Conservation (phyloP, 2,797 vertebrate genomes). For the Xiphorhynchus erythropygius region DNA sequence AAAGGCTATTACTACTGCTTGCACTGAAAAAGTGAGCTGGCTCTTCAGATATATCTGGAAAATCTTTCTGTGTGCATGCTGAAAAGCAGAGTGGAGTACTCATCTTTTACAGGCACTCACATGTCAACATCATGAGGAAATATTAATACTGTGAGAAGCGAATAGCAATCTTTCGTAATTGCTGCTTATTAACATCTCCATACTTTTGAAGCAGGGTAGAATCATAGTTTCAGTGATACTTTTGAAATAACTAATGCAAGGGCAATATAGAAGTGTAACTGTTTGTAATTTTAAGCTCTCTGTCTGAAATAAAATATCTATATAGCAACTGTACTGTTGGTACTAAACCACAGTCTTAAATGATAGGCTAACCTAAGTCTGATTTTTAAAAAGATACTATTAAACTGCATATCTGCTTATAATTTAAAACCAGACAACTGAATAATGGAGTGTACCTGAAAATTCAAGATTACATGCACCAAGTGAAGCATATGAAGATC, state of each 20-base stretch:
- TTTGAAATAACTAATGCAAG: background rate
- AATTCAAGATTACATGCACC: background rate
- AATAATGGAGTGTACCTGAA: background rate
- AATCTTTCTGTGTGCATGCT: background rate
- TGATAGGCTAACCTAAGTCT: background rate
- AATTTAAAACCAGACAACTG: background rate
- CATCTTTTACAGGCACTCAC: background rate
- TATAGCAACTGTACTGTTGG: background rate
- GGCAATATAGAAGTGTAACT: background rate
- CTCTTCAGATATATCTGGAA: background rate
- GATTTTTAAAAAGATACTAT: background rate
- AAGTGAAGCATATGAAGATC: background rate
- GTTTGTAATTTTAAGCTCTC: background rate
- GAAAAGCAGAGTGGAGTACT: background rate
- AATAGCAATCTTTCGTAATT: background rate
- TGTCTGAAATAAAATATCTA: background rate
- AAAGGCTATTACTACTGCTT: background rate
- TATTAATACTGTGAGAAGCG: background rate
- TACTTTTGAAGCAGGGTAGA: background rate
- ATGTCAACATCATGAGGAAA: constrained; percentile 24
- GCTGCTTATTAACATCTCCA: background rate
- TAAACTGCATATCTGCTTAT: background rate
- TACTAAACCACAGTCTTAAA: background rate
- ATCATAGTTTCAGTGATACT: constrained; percentile 17
- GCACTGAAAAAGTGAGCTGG: background rate